Base-by-base conservation (phyloP, 2,113 vertebrate genomes). In the Semnopithecus entellus region DNA sequence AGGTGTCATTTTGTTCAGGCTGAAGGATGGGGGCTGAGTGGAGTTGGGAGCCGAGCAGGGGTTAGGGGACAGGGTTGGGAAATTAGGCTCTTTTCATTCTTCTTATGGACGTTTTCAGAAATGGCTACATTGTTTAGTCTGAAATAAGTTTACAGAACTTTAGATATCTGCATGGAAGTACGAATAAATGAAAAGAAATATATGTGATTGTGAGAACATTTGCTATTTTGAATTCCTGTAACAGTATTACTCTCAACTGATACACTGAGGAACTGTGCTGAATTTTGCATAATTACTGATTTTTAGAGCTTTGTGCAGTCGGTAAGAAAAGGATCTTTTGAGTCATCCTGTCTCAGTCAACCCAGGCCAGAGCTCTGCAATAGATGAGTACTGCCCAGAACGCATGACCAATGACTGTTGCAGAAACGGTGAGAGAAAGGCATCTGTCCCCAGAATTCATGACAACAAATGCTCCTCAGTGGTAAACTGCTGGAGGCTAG, bases 181-280 rank as follows among this genome's bases (percentile, higher is more conserved):
- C 8, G 38, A 64, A 57, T 32, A 82, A 72, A 70, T 80, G 50
- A n/a, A 72, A 64, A 64, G 27, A 64, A 57, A 88, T 27, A 35
- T 17, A 8, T 0, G 7, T n/a, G 48, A 75, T 30, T 52, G 2
- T n/a, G 48, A 76, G 45, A 90, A 35, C 79, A 45, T 83, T 35
- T 80, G 61, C 12, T 50, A 1, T 35, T 57, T 50, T 83, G 85
- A 75, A 57, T 82, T 70, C 43, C 80, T 43, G 7, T 23, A 17
- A 12, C 22, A 14, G 40, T n/a, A 4, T 27, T 66, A 40, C 22
- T 4, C 5, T 57, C 75, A 7, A 25, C 0, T 1, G 18, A 43
- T 25, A 30, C 14, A 0, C 0, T 22, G 38, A 35, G 35, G 17
- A 48, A 3, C 50, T 57, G 22, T 59, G 48, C 3, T 1, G 3